These are phyloP conservation scores for Okapia johnstoni DNA, from an alignment of 2,113 vertebrate genomes.

Conservation along the genomic window DNA sequence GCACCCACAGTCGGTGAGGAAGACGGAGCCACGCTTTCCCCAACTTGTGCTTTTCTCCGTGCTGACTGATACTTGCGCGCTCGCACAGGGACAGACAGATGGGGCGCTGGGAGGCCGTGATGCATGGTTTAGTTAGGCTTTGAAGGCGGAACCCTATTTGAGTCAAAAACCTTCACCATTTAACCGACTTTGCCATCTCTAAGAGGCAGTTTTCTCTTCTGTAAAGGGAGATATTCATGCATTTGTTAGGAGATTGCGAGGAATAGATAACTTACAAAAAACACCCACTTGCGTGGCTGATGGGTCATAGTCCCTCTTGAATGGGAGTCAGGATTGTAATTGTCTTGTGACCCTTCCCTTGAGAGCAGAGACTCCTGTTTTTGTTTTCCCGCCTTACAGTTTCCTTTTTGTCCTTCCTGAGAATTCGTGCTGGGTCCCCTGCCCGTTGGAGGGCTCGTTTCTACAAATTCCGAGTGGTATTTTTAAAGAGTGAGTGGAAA, in stretches of 20 bases:
- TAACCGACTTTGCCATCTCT: not conserved
- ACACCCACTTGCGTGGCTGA: not conserved
- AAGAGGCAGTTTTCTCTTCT: not conserved
- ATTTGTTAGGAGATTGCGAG: not conserved
- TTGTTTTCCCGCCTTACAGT: not conserved
- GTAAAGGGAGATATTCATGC: not conserved
- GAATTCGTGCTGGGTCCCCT: not conserved
- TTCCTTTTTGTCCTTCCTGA: not conserved
- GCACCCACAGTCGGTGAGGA: not conserved
- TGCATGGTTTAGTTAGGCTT: not conserved
- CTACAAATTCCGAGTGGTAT: not conserved
- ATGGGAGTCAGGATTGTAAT: not conserved
- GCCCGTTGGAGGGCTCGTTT: not conserved
- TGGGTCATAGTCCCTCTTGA: not conserved
- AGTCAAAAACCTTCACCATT: not conserved
- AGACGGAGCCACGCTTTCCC: not conserved
- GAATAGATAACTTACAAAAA: not conserved
- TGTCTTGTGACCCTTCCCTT: not conserved
- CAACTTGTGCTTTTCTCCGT: not conserved
- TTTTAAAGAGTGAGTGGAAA: constrained; percentile 52
- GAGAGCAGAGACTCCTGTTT: not conserved
- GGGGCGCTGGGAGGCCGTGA: not conserved
- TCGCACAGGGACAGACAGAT: not conserved
- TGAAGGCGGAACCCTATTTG: not conserved
- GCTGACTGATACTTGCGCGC: rapidly evolving